phyloP scores from a whole-genome alignment of 2,797 vertebrate genomes.

The Phataginus tetradactyla region DNA sequence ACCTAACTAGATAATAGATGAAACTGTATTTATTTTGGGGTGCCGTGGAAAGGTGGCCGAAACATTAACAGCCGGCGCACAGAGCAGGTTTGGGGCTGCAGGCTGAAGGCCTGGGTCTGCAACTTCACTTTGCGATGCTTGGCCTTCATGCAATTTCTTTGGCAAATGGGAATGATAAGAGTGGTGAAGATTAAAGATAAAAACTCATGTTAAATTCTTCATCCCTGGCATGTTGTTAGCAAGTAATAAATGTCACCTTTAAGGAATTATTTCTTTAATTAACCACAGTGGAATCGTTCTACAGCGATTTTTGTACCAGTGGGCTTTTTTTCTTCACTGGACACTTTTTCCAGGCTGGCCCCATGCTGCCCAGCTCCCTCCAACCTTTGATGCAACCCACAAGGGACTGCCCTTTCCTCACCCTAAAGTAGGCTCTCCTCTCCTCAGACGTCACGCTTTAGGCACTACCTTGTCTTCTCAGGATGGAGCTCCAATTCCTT shows the following conservation, averaged over 20 bases:
- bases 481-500: not conserved
- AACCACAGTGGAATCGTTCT: not conserved
- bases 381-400: not conserved
- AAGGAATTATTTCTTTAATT: not conserved
- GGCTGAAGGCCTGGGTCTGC: not conserved
- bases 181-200: not conserved
- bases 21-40: not conserved
- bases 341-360: not conserved
- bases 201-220: not conserved
- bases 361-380: not conserved
- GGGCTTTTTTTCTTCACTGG: not conserved
- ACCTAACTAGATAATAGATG: not conserved
- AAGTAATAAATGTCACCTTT: not conserved
- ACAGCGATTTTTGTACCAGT: not conserved
- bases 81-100: not conserved
- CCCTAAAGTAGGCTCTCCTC: not conserved
- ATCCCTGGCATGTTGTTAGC: not conserved
- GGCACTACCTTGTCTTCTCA: not conserved
- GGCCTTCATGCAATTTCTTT: not conserved
- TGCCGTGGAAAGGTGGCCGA: accelerated
- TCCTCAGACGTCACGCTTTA: not conserved
- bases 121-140: not conserved
- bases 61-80: not conserved
- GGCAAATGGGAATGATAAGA: not conserved
- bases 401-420: not conserved